A percentile compares a stretch with the other conserved stretches of the same genome.
These are phyloP conservation scores for Axinella damicornis DNA, from an alignment of 37 sponge, comb jelly and placozoan species.

Conservation along the genomic window DNA sequence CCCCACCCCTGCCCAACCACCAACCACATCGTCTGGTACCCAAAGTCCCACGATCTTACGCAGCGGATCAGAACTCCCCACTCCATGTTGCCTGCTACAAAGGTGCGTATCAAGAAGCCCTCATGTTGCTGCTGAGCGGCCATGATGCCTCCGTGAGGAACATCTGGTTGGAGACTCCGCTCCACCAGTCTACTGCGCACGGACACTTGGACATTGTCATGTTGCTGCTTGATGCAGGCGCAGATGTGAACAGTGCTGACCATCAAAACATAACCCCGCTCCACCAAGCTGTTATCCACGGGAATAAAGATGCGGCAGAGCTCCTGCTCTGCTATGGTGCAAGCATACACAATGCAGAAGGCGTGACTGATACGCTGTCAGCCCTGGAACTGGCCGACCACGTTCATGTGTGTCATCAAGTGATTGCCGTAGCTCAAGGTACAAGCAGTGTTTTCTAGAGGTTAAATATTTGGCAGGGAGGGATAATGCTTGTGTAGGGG, in stretches of 20 bases:
- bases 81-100: conserved; percentile 53
- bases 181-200: conserved; percentile 67
- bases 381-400: conserved; percentile 59
- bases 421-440: conserved; percentile 61
- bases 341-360: conserved; percentile 39
- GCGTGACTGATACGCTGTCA: conserved; percentile 34
- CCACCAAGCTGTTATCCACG: conserved; percentile 75
- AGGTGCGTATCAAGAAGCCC: conserved; percentile 44
- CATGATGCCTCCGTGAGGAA: conserved; percentile 11
- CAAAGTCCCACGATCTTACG: not conserved
- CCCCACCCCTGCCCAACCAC: not conserved
- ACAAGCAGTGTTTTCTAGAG: too few species aligned
- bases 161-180: conserved; percentile 76
- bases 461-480: too few species aligned
- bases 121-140: conserved; percentile 71
- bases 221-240: conserved; percentile 72
- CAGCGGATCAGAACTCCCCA: conserved; percentile 30
- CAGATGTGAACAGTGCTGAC: conserved; percentile 71
- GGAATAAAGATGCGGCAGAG: conserved; percentile 64
- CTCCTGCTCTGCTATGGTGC: conserved; percentile 78
- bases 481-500: too few species aligned
- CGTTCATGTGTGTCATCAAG: conserved; percentile 53
- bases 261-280: conserved; percentile 76
- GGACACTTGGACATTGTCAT: conserved; percentile 80
- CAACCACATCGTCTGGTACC: not conserved